Percentiles rank a stretch among this genome's conserved stretches.
Evolutionary conservation across 2,888 invertebrate genomes (phyloP).

Genomic region (Aphelenchoides bicaudatus): DNA sequence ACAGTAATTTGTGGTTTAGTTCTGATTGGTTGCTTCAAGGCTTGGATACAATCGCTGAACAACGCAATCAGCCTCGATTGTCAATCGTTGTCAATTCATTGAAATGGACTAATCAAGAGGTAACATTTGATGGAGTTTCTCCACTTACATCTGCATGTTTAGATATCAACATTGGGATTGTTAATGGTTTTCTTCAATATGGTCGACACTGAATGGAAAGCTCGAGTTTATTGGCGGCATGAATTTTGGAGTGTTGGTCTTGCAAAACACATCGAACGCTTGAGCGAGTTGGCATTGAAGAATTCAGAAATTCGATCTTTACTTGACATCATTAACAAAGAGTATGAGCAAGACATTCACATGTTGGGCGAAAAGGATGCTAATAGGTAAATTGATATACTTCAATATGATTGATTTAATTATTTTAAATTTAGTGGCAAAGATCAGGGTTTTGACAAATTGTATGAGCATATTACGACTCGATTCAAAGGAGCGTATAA

Average conservation of each 20-base stretch:
- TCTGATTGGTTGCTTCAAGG: not conserved
- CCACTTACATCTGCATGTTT: not conserved
- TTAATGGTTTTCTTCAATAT: not conserved
- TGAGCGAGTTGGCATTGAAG: too few relatives aligned
- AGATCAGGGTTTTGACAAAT: too few relatives aligned
- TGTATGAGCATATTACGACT: too few relatives aligned
- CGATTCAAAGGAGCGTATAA: too few relatives aligned
- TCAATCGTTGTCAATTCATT: not conserved
- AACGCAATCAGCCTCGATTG: constrained; percentile 1
- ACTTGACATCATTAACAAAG: too few relatives aligned
- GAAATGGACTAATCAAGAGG: not conserved
- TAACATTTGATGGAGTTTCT: not conserved
- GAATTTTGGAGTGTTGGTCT: not conserved
- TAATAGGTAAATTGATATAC: too few relatives aligned
- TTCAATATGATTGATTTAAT: too few relatives aligned
- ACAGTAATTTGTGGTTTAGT: not conserved
- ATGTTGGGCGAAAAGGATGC: too few relatives aligned
- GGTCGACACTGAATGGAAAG: not conserved
- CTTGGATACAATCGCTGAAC: not conserved
- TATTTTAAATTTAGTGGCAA: too few relatives aligned
- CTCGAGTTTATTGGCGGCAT: not conserved
- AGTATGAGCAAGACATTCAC: too few relatives aligned
- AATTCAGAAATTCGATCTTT: too few relatives aligned
- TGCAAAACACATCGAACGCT: constrained; percentile 2
- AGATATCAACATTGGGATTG: too few relatives aligned